phyloP scores from a whole-genome alignment of 2,888 invertebrate genomes.

The Melanophora roralis region DNA sequence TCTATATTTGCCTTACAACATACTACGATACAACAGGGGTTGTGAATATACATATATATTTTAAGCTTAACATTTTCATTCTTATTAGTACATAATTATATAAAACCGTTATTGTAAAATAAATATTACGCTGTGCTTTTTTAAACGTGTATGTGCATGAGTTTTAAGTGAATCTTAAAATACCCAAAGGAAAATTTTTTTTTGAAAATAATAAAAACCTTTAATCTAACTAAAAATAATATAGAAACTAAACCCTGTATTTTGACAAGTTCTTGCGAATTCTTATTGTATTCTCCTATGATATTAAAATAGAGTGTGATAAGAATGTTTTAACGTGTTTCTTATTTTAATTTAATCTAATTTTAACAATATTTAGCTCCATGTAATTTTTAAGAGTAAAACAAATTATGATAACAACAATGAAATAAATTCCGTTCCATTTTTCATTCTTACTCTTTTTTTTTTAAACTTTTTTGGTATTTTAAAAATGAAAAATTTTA shows the following conservation, averaged over 20 bases:
- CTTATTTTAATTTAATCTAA: slow-evolving; percentile 17
- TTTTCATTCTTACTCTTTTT: slow-evolving; percentile 50
- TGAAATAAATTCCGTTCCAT: slow-evolving; percentile 58
- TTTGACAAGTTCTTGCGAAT: slow-evolving; percentile 52
- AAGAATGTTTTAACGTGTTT: slow-evolving; percentile 57
- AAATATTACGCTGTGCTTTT: slow-evolving; percentile 47
- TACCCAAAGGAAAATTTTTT: slow-evolving; percentile 21
- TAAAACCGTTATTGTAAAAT: not conserved
- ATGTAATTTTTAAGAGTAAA: slow-evolving; percentile 53
- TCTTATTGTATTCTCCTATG: slow-evolving; percentile 42
- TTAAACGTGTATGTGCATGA: slow-evolving; percentile 40
- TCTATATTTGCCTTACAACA: too few relatives aligned
- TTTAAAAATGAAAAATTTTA: slow-evolving; percentile 32
- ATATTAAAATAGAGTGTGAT: slow-evolving; percentile 42
- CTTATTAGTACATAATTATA: slow-evolving; percentile 10
- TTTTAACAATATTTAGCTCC: slow-evolving; percentile 47
- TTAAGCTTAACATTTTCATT: slow-evolving; percentile 34
- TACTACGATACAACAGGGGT: too few relatives aligned
- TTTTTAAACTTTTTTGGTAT: slow-evolving; percentile 49
- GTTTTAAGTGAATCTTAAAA: slow-evolving; percentile 42
- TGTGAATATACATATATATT: slow-evolving; percentile 42
- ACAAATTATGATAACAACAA: slow-evolving; percentile 44
- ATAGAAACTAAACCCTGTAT: slow-evolving; percentile 48
- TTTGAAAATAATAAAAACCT: not conserved
- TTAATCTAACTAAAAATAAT: not conserved